Evolutionary conservation across 53 echinoderm and acorn worm species (phyloP).

Genomic region (Henricia sp.): DNA sequence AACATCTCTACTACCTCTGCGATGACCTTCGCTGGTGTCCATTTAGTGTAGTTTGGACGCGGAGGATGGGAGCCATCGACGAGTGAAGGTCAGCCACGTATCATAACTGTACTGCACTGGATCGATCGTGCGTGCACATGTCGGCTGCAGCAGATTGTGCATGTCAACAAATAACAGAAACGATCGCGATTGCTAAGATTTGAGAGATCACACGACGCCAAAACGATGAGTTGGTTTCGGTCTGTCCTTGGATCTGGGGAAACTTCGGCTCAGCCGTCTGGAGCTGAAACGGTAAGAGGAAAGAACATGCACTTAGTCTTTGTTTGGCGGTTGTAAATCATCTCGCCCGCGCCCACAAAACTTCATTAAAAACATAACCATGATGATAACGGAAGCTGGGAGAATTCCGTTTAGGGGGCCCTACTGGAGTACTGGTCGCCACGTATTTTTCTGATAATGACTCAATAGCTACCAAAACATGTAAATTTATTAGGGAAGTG

Average conservation of each 20-base stretch:
- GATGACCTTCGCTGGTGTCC: conserved; percentile 10
- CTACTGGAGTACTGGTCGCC: too few relatives aligned
- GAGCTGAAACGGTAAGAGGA: conserved; percentile 84
- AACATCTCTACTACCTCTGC: neutral
- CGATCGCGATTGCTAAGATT: neutral
- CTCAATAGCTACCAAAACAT: too few relatives aligned
- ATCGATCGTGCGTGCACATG: neutral
- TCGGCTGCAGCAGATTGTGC: neutral
- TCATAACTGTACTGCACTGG: neutral
- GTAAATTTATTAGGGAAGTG: too few relatives aligned
- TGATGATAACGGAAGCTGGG: too few relatives aligned
- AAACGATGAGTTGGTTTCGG: conserved; percentile 68
- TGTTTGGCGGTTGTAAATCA: too few relatives aligned
- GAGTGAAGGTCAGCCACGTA: conserved; percentile 17
- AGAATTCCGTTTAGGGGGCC: too few relatives aligned
- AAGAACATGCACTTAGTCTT: too few relatives aligned
- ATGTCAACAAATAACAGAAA: neutral
- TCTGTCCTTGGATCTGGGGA: conserved; percentile 64
- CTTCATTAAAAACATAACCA: too few relatives aligned
- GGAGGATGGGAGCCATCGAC: neutral
- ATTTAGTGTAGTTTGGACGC: neutral
- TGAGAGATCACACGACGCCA: too few relatives aligned
- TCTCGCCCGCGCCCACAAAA: too few relatives aligned
- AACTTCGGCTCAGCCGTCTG: conserved; percentile 69
- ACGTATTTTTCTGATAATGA: too few relatives aligned